phyloP scores from a whole-genome alignment of 2,888 invertebrate genomes.

The Mythimna pallens region DNA sequence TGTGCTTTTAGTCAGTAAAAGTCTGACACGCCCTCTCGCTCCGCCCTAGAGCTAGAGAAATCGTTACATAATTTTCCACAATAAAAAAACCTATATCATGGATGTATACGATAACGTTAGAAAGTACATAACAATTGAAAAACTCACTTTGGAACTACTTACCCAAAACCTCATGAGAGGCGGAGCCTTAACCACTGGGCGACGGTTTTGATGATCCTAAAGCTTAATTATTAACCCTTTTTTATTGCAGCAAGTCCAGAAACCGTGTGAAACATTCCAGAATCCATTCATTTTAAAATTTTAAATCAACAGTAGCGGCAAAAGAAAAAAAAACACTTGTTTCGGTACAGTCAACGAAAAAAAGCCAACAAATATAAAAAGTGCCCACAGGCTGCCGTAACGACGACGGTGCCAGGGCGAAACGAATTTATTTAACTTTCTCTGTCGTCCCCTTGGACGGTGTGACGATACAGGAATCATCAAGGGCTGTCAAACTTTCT shows the following conservation, averaged over 20 bases:
- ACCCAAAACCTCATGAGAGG: background rate
- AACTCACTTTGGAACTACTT: background rate
- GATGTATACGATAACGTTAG: too few relatives aligned
- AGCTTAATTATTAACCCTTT: slow-evolving; percentile 5
- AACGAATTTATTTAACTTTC: slow-evolving; percentile 77
- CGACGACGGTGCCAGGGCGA: slow-evolving; percentile 56
- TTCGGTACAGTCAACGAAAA: slow-evolving; percentile 54
- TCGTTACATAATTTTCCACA: too few relatives aligned
- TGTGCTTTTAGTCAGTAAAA: too few relatives aligned
- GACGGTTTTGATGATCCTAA: background rate
- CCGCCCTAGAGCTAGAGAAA: too few relatives aligned
- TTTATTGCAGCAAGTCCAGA: background rate
- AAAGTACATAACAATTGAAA: background rate
- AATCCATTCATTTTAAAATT: slow-evolving; percentile 47
- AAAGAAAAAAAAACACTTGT: slow-evolving; percentile 38
- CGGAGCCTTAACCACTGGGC: too few relatives aligned
- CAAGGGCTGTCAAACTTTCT: slow-evolving; percentile 62
- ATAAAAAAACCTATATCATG: too few relatives aligned
- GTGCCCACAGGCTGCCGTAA: slow-evolving; percentile 11
- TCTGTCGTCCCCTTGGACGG: slow-evolving; percentile 69
- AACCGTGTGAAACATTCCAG: slow-evolving; percentile 54
- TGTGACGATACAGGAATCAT: slow-evolving; percentile 62
- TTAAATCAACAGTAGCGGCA: slow-evolving; percentile 48
- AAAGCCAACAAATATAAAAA: slow-evolving; percentile 43
- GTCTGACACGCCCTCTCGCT: too few relatives aligned